Evolutionary conservation across 2,797 vertebrate species (phyloP), one percentile per base, ranked within the genome.

Genomic region (Cuniculus paca): DNA sequence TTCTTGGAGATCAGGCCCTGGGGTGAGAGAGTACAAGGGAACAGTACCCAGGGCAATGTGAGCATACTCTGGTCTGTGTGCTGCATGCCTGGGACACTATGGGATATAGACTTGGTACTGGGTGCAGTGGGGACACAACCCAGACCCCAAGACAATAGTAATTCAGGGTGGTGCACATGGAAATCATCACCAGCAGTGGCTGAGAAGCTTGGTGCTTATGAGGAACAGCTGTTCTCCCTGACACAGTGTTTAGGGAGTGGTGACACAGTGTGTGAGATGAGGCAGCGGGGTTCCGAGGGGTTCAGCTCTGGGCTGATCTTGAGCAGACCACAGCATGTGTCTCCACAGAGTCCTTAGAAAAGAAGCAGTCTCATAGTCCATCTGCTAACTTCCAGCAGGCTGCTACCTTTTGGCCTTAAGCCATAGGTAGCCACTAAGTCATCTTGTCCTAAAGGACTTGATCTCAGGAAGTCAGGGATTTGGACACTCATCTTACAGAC

Each of bases 71-170:
- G 39, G 1, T 48, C 5, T 8, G 5, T 8, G 45, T 16, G 48
- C 42, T 10, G 0, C 28, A 3, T 11, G 6, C 48, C 1, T 16
- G 34, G 17, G 5, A 13, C 0, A n/a, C 52, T 39, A 28, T 42
- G 72, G 12, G 16, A 6, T 16, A 3, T 52, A 70, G 1, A 6
- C 16, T 77, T 54, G 56, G 12, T 0, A 0, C 58, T 12, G 16
- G 61, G 34, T n/a, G 10, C 0, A 14, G 39, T 16, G 34, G 79
- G 10, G 11, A 31, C 5, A 0, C 4, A 5, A 3, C 0, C 5
- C 14, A 22, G 12, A 63, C 14, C 7, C 63, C 34, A 20, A 26
- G 12, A 19, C 20, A 22, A 58, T 20, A 26, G 31, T 72, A 48
- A 13, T 14, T 26, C 45, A 45, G 3, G 36, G 75, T 54, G 54